phyloP scores from a whole-genome alignment of 1,140 invertebrate genomes.

The Sipha flava region DNA sequence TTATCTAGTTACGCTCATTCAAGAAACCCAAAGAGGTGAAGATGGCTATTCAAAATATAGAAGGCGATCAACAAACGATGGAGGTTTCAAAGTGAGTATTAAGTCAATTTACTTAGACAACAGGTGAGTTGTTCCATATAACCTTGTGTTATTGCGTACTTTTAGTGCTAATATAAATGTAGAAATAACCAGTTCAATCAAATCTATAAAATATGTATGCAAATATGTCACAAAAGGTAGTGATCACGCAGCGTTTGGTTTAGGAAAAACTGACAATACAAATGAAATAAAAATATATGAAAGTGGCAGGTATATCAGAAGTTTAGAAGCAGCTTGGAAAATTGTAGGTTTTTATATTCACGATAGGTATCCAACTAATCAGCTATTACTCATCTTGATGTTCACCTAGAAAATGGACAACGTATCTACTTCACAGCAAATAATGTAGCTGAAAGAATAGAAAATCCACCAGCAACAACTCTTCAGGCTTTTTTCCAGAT shows the following conservation, averaged over 20 bases:
- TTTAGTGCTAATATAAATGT: slow-evolving; percentile 41
- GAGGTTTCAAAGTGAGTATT: slow-evolving; percentile 9
- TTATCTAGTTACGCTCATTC: slow-evolving; percentile 41
- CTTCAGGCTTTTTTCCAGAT: slow-evolving; percentile 43
- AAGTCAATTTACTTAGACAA: slow-evolving; percentile 39
- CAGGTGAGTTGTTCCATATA: slow-evolving; percentile 44
- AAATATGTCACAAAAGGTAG: slow-evolving; percentile 46
- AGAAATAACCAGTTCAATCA: slow-evolving; percentile 43
- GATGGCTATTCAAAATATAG: slow-evolving; percentile 45
- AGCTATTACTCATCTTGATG: slow-evolving; percentile 41
- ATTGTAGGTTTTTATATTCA: slow-evolving; percentile 43
- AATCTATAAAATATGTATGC: slow-evolving; percentile 35
- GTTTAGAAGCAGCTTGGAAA: slow-evolving; percentile 44
- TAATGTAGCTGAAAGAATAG: slow-evolving; percentile 36
- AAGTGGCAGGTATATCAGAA: slow-evolving; percentile 44
- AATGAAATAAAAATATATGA: neutral
- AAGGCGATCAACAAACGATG: slow-evolving; percentile 38
- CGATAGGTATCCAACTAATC: slow-evolving; percentile 42
- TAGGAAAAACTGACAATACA: slow-evolving; percentile 23
- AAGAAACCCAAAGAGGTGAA: slow-evolving; percentile 41
- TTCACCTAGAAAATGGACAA: neutral
- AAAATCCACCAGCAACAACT: slow-evolving; percentile 26
- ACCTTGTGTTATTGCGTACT: slow-evolving; percentile 38
- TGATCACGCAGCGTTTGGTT: slow-evolving; percentile 39
- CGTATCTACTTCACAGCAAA: neutral